Percentiles rank a stretch among this genome's conserved stretches.
Evolutionary conservation across 2,797 vertebrate genomes (phyloP).

Genomic region (Pseudocheirus occidentalis): DNA sequence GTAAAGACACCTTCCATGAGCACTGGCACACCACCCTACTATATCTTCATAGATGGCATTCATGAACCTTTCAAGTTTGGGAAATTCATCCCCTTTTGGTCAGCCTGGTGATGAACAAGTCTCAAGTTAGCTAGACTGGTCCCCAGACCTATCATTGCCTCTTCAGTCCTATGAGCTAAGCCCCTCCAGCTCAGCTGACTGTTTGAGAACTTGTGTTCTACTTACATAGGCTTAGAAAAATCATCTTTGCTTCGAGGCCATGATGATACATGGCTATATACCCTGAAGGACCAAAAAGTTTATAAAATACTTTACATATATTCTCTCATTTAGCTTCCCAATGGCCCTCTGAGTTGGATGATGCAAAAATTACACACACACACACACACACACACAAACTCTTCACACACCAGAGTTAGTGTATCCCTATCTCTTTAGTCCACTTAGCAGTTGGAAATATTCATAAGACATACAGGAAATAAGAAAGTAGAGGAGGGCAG

Average conservation of each 20-base stretch:
- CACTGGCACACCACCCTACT: neutral
- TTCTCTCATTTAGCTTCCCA: neutral
- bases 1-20: neutral
- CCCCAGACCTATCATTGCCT: neutral
- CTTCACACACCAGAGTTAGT: neutral
- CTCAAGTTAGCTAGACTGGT: neutral
- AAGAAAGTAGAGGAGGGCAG: neutral
- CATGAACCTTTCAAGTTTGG: neutral
- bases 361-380: conserved; percentile 26
- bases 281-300: neutral
- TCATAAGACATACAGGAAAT: conserved; percentile 44
- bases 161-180: neutral
- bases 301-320: too few species aligned
- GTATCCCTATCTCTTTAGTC: conserved; percentile 49
- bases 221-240: neutral
- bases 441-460: conserved; percentile 36
- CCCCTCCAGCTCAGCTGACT: neutral
- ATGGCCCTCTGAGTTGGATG: neutral
- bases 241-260: neutral
- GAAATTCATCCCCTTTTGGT: neutral
- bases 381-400: neutral
- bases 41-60: neutral
- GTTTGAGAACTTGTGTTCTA: neutral
- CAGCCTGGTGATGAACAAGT: neutral
- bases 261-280: neutral